phyloP scores from a whole-genome alignment of 2,113 vertebrate species.

The Calyptomena viridis region DNA sequence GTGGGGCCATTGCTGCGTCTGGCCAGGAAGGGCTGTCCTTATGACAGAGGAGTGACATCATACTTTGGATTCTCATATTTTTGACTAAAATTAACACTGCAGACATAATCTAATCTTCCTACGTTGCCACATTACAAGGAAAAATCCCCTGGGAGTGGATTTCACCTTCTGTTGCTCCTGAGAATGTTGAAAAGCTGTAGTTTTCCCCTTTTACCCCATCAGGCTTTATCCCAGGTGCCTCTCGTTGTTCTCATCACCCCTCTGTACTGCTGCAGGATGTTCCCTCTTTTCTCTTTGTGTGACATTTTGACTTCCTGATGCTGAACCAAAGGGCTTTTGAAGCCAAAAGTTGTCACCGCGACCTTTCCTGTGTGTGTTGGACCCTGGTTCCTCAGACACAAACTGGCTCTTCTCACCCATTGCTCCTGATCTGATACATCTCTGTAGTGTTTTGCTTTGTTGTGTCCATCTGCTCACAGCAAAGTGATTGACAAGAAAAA shows the following conservation, averaged over 20 bases:
- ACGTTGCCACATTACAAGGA: not conserved
- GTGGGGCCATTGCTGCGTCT: fast-evolving
- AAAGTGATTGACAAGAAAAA: not conserved
- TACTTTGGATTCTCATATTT: not conserved
- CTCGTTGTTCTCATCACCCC: fast-evolving
- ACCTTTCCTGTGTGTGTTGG: fast-evolving
- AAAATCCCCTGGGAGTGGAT: not conserved
- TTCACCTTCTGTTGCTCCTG: not conserved
- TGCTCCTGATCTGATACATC: fast-evolving
- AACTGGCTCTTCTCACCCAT: fast-evolving
- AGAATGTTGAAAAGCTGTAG: not conserved
- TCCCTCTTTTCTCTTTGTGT: not conserved
- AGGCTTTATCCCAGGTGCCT: not conserved
- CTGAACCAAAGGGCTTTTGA: not conserved
- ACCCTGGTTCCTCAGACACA: fast-evolving
- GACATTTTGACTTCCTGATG: not conserved
- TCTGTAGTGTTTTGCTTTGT: fast-evolving
- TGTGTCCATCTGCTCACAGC: not conserved
- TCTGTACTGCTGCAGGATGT: not conserved
- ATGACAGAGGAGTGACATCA: not conserved
- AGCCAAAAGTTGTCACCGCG: not conserved
- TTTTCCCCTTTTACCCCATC: not conserved
- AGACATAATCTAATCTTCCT: not conserved
- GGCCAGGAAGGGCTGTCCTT: not conserved
- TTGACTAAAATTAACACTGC: not conserved